Conservation (phyloP, 53 echinoderm and acorn worm species). For the Pentamera pediparva region DNA sequence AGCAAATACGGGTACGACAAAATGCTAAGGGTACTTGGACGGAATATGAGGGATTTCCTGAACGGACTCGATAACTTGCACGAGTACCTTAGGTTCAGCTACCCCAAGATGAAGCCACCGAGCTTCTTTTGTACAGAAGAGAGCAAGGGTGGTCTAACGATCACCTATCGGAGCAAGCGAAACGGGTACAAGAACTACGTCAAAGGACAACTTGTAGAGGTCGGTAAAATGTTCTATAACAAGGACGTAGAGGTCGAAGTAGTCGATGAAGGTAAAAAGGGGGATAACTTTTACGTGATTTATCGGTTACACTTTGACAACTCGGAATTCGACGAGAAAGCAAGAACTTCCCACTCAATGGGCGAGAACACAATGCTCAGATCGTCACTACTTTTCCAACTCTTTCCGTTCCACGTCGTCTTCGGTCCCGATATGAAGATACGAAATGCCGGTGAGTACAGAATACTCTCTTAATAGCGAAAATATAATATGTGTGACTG, state of each 20-base stretch:
- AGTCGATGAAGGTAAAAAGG: conserved; percentile 42
- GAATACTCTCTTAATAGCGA: too few relatives aligned
- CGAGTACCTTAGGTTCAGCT: conserved; percentile 92
- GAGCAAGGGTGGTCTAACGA: conserved; percentile 57
- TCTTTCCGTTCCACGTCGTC: conserved; percentile 84
- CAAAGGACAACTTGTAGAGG: conserved; percentile 72
- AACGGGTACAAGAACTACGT: conserved; percentile 73
- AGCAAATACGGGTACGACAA: conserved; percentile 84
- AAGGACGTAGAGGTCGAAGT: conserved; percentile 58
- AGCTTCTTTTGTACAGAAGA: conserved; percentile 88
- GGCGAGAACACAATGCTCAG: conserved; percentile 36
- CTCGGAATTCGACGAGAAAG: conserved; percentile 46
- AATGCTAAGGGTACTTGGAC: conserved; percentile 81
- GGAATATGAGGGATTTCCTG: conserved; percentile 86
- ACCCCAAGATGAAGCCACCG: conserved; percentile 93
- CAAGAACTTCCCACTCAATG: conserved; percentile 21
- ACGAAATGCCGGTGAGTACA: conserved; percentile 51
- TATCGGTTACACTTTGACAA: conserved; percentile 72
- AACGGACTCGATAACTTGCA: conserved; percentile 93
- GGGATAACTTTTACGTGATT: conserved; percentile 47
- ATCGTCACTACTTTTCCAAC: conserved; percentile 52
- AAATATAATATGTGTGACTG: too few relatives aligned
- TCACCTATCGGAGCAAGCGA: conserved; percentile 68
- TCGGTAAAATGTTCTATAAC: conserved; percentile 74
- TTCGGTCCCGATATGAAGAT: conserved; percentile 66